Base-by-base conservation (phyloP, 2,888 invertebrate genomes). In the Blastobasis lacticolella region DNA sequence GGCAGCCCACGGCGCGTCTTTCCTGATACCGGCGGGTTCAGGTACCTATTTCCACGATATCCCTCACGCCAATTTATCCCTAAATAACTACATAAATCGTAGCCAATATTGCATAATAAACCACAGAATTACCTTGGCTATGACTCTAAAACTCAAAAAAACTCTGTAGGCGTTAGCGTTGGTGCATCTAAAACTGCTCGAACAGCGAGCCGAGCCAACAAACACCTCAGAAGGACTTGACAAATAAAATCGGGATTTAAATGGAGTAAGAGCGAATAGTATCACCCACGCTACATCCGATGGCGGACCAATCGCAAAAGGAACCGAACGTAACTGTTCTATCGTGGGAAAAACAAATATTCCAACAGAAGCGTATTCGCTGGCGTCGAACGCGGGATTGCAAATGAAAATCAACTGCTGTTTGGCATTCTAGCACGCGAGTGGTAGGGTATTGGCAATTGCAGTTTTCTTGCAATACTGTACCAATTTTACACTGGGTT, bases 261-360 rank as follows among this genome's bases (percentile, higher is more conserved):
- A 49, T 51, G 45, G 51, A 44, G 45, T 38, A 46, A 23, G 42
- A 41, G 10, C 49, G 10, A 48, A 37, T 46, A 49, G 49, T 54
- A 54, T 49, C 54, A 47, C 54, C 54, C 48, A 54, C 54, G 49
- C 51, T 36, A 38, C 36, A 8, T 41, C 40, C 49, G n/a, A 54
- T 44, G 1, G 36, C 46, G 23, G 10, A 42, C 52, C 38, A 46
- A 52, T 52, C 50, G 47, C 48, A 48, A 50, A 54, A 50, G 49
- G 49, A n/a, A 52, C 52, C 50, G 50, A 49, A 42, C 48, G 41
- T 36, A 48, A 48, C 52, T 53, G 54, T 56, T 54, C 54, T 52
- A 48, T 52, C 54, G 58, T 56, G 58, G 53, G 58, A 56, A 58
- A 58, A 53, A 58, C 56, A 56, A 58, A 58, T 52, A 57, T n/a